Base-by-base conservation (phyloP, 2,888 invertebrate genomes). In the Blastobasis adustella region DNA sequence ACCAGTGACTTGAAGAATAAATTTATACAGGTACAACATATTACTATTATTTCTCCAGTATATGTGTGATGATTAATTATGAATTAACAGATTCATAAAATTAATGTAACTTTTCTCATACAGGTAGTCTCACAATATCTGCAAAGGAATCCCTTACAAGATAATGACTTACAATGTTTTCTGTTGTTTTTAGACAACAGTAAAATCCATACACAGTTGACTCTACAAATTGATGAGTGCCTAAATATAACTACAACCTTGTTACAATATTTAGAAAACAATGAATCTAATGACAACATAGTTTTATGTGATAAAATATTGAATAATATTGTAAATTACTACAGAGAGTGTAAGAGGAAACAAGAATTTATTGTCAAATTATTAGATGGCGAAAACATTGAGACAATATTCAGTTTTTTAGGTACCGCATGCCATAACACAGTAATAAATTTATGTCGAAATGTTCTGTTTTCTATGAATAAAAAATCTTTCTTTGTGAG, bases 261-360 rank as follows among this genome's bases (percentile, higher is more conserved):
- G 52, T 61, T 88, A 3, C 73, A 82, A 59, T 66, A 68, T 41
- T 55, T 86, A 43, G 70, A 66, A 54, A 63, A 58, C 10, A 58
- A 71, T 6, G 62, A 66, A 37, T 58, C 49, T 9, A 46, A 42
- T 37, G 41, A 47, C 4, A 67, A 69, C 45, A 48, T 56, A 1
- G 10, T 45, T 36, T 49, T 69, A 3, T 64, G 69, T 54, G 57
- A 73, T 50, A 76, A 63, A 62, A 59, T 86, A 43, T 58, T 88
- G 1, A 71, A 61, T 38, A 77, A 75, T 42, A 57, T 82, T 0
- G 54, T 69, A 4, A 79, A 76, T 58, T 79, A 76, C 55, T 83
- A 84, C 55, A 80, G 70, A 56, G 81, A 82, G 42, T 79, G 77
- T 4, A 87, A 83, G 50, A 86, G 78, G 50, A 88, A 87, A 62